Conservation (phyloP, 2,113 vertebrate species). For the Hypanus sabinus region DNA sequence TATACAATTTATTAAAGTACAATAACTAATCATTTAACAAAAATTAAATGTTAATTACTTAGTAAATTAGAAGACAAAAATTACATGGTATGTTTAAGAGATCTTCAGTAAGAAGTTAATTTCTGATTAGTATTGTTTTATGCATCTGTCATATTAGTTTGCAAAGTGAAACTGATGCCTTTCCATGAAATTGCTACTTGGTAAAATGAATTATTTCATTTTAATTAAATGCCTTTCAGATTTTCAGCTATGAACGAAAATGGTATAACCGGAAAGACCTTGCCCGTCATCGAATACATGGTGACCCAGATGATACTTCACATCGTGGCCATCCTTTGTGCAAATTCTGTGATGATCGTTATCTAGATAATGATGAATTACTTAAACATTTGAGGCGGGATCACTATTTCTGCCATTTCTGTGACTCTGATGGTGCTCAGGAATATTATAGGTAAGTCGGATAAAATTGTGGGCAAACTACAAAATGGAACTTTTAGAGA, state of each 20-base stretch:
- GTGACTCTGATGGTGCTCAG: conserved; percentile 88
- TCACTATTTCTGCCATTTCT: conserved; percentile 97
- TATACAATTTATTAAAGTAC: too few relatives aligned
- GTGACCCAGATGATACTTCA: conserved; percentile 89
- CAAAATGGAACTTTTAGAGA: neutral
- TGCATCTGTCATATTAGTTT: neutral
- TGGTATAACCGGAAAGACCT: conserved; percentile 95
- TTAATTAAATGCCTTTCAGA: conserved; percentile 53
- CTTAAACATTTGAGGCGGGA: conserved; percentile 87
- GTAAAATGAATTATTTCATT: neutral
- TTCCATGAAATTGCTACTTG: neutral
- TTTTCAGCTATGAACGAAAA: conserved; percentile 84
- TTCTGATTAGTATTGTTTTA: neutral
- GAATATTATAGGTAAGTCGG: conserved; percentile 83
- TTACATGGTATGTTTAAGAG: neutral
- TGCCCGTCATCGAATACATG: conserved; percentile 81
- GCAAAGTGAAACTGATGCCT: neutral
- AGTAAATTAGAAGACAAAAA: too few relatives aligned
- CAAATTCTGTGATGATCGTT: conserved; percentile 93
- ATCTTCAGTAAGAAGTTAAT: neutral
- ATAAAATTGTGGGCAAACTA: neutral
- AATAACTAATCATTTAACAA: too few relatives aligned
- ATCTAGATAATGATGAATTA: conserved; percentile 90
- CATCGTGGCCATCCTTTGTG: conserved; percentile 93
- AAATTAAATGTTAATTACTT: too few relatives aligned